A percentile compares a stretch with the other conserved stretches of the same genome.
These are phyloP conservation scores for Choloepus didactylus DNA, from an alignment of 2,797 vertebrate species.

Conservation along the genomic window DNA sequence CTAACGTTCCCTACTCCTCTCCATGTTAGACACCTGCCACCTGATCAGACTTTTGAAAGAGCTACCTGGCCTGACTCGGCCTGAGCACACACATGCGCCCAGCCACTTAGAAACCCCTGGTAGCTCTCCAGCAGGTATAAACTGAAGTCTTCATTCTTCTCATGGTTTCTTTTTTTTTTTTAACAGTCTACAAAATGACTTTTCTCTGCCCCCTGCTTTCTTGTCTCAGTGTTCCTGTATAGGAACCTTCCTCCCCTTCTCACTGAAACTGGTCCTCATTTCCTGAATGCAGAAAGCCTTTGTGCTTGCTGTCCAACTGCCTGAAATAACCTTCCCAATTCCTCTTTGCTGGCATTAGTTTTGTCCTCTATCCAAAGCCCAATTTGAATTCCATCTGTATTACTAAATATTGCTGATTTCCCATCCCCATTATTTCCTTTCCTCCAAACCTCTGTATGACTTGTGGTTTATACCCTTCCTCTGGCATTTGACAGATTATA, in stretches of 20 bases:
- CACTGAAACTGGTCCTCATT: background rate
- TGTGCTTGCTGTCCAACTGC: background rate
- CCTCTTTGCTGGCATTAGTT: constrained; percentile 8
- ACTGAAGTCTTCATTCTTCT: background rate
- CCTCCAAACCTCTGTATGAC: background rate
- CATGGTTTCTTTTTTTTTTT: background rate
- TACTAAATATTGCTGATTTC: background rate
- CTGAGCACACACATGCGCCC: accelerated
- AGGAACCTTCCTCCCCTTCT: background rate
- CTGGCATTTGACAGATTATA: background rate
- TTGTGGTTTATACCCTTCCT: background rate
- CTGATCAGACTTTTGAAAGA: background rate
- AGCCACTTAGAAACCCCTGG: background rate
- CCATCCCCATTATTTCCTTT: background rate
- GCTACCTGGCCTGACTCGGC: accelerated
- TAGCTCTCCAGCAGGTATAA: background rate
- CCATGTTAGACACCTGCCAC: accelerated
- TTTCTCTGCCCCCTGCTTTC: background rate
- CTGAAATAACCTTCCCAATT: background rate
- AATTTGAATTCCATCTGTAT: background rate
- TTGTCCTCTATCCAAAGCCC: background rate
- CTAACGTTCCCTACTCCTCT: background rate
- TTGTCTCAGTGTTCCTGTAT: background rate
- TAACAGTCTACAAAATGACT: background rate
- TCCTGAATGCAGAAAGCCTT: background rate